A percentile compares a stretch with the other conserved stretches of the same genome.
These are phyloP conservation scores for Paelopatides confundens DNA, from an alignment of 53 echinoderm and acorn worm species.

Conservation along the genomic window DNA sequence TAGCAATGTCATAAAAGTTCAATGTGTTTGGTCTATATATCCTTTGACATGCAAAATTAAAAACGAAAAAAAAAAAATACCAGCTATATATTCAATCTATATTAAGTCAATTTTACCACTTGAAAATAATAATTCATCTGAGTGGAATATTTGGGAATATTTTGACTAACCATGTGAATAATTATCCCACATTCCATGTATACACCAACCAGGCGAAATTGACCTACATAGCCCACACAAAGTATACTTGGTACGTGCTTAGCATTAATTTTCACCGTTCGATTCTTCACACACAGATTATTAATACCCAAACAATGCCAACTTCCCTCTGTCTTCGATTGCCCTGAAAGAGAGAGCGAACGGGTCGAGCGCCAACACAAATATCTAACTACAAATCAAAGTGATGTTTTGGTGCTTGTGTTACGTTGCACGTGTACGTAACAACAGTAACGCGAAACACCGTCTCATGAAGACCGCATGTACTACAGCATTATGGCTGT, in stretches of 20 bases:
- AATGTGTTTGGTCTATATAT: too few species aligned
- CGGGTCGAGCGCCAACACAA: constrained; percentile 47
- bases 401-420: constrained; percentile 29
- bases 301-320: neutral
- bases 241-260: neutral
- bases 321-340: neutral
- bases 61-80: too few species aligned
- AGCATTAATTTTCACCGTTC: neutral
- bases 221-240: constrained; percentile 10
- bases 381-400: constrained; percentile 16
- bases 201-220: constrained; percentile 2
- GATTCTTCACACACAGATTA: neutral
- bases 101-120: too few species aligned
- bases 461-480: constrained; percentile 31
- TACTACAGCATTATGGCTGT: constrained; percentile 10
- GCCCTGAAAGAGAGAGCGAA: constrained; percentile 5
- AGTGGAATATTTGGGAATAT: too few species aligned
- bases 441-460: constrained; percentile 29
- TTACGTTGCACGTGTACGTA: constrained; percentile 45
- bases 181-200: neutral
- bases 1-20: too few species aligned
- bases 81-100: too few species aligned
- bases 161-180: neutral
- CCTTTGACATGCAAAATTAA: too few species aligned
- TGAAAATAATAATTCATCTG: too few species aligned